Percentiles rank a stretch among this genome's conserved stretches.
Conservation (phyloP, 1,140 invertebrate genomes). For the Anthonomus grandis region DNA sequence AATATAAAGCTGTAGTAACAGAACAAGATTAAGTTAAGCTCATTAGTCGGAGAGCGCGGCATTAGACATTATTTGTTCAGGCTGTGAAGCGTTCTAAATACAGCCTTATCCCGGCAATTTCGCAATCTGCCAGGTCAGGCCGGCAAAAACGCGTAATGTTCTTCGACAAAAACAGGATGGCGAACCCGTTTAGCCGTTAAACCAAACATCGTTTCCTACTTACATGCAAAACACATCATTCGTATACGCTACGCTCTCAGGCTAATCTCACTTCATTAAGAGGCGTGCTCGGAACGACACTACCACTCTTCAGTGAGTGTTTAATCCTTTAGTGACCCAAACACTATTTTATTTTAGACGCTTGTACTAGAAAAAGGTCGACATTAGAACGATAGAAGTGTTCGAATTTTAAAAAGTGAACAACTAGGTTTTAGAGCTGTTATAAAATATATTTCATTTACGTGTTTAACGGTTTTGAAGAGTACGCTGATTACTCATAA, state of each 20-base stretch:
- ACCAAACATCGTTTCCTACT: conserved; percentile 48
- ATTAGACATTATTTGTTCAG: conserved; percentile 12
- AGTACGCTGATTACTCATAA: no score
- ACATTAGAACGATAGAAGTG: no score
- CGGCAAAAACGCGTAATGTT: conserved; percentile 39
- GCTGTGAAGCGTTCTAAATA: conserved; percentile 27
- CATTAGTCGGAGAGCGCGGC: no score
- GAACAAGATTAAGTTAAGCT: conserved; percentile 22
- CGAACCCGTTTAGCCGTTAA: conserved; percentile 44
- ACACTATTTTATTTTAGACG: no score
- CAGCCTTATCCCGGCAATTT: conserved; percentile 23
- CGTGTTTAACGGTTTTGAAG: no score
- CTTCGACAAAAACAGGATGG: conserved; percentile 41
- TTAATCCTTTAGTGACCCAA: conserved; percentile 14
- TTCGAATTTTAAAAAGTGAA: no score
- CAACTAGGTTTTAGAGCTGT: no score
- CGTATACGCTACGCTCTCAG: no score
- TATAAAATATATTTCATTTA: no score
- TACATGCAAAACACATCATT: conserved; percentile 47
- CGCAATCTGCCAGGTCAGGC: conserved; percentile 23
- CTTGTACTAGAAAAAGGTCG: no score
- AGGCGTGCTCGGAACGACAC: conserved; percentile 32
- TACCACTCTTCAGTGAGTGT: conserved; percentile 15
- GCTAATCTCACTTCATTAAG: conserved; percentile 48
- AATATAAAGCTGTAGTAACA: no score